Evolutionary conservation across 2,113 vertebrate genomes (phyloP).

Genomic region (Micronycteris hirsuta): DNA sequence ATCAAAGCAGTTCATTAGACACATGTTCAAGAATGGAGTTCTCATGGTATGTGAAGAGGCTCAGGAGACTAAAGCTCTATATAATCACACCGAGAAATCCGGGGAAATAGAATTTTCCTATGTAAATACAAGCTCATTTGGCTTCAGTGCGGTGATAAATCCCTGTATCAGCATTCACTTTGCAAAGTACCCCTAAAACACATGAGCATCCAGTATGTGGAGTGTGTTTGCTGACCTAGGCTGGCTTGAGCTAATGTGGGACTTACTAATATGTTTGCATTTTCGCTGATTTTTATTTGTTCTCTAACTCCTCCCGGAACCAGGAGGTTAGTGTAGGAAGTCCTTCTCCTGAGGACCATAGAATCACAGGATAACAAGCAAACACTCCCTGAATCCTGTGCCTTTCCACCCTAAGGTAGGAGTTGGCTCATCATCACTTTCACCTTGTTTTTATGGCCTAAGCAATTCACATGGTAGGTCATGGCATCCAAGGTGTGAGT

Average conservation of each 20-base stretch:
- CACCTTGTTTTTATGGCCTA: neutral
- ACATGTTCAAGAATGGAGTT: neutral
- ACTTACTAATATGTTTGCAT: neutral
- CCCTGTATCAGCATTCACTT: neutral
- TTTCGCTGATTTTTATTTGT: neutral
- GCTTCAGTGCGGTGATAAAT: neutral
- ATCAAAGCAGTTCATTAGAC: neutral
- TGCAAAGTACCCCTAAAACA: neutral
- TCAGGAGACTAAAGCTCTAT: neutral
- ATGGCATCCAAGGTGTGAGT: neutral
- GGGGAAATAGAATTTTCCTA: neutral
- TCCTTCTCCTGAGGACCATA: neutral
- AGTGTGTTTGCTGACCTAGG: neutral
- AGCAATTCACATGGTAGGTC: neutral
- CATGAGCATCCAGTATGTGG: neutral
- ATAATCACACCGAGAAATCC: neutral
- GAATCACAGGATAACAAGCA: too few relatives aligned
- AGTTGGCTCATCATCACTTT: neutral
- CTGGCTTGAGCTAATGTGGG: neutral
- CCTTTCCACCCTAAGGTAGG: neutral
- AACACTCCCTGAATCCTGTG: neutral
- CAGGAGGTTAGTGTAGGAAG: neutral
- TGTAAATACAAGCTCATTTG: neutral
- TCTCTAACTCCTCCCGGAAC: neutral
- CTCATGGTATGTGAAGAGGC: neutral